Conservation (phyloP, 2,797 vertebrate genomes). For the Jordanella pulchra region DNA sequence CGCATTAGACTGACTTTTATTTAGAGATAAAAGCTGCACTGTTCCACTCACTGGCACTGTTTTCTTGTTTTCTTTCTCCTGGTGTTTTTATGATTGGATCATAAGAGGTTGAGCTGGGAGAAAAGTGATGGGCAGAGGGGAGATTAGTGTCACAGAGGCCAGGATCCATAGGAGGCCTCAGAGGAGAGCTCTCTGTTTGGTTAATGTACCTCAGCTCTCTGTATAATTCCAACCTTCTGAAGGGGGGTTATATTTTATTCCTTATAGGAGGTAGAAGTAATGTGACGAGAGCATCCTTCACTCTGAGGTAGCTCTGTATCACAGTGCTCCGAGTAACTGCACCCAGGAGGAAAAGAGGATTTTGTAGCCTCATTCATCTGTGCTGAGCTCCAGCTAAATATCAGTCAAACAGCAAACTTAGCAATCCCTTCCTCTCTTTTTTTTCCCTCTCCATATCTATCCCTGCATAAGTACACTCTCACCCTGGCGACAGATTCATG, state of each 20-base stretch:
- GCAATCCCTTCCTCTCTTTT: slow-evolving; percentile 34
- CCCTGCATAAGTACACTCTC: neutral
- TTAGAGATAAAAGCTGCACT: slow-evolving; percentile 15
- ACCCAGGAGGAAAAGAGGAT: slow-evolving; percentile 65
- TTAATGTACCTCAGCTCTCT: slow-evolving; percentile 57
- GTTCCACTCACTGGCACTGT: slow-evolving; percentile 8
- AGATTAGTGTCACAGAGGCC: slow-evolving; percentile 42
- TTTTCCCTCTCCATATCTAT: neutral
- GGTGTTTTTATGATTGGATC: slow-evolving; percentile 33
- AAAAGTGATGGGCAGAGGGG: slow-evolving; percentile 31
- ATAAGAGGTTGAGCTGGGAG: slow-evolving; percentile 25
- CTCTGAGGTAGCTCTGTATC: slow-evolving; percentile 54
- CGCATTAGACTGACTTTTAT: slow-evolving; percentile 11
- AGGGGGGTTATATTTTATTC: slow-evolving; percentile 61
- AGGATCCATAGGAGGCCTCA: slow-evolving; percentile 34
- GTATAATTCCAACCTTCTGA: slow-evolving; percentile 56
- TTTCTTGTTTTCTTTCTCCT: slow-evolving; percentile 8
- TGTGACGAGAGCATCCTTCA: slow-evolving; percentile 53
- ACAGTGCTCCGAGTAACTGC: slow-evolving; percentile 57
- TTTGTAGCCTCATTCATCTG: slow-evolving; percentile 66
- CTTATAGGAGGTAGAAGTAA: slow-evolving; percentile 49
- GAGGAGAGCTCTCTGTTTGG: slow-evolving; percentile 51
- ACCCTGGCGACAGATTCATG: slow-evolving; percentile 31
- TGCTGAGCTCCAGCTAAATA: slow-evolving; percentile 63
- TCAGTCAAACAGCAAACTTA: slow-evolving; percentile 65